Conservation (phyloP, 1,140 invertebrate genomes). For the Drosophila novamexicana region DNA sequence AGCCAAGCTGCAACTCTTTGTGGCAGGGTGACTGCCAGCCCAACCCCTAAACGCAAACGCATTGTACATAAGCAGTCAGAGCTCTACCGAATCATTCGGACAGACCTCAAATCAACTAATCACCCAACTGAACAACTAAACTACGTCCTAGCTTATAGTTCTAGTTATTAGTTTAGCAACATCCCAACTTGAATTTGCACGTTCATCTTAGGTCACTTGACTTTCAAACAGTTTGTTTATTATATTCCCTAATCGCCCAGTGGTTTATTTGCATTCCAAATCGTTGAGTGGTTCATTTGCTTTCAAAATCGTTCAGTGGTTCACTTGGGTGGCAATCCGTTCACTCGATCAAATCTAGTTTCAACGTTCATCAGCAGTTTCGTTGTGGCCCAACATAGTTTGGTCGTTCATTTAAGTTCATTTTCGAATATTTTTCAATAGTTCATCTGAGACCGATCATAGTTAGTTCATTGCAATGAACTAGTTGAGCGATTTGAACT, state of each 20-base stretch:
- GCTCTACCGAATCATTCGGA: background rate
- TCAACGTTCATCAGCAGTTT: background rate
- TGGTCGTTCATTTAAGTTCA: background rate
- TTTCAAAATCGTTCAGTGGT: too few relatives aligned
- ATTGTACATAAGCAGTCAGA: constrained; percentile 18
- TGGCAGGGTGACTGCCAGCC: constrained; percentile 43
- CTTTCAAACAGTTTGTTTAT: too few relatives aligned
- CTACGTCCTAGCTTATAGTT: too few relatives aligned
- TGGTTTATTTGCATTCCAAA: background rate
- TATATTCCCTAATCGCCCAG: too few relatives aligned
- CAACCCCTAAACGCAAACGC: constrained; percentile 35
- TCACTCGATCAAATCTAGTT: background rate
- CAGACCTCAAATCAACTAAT: background rate
- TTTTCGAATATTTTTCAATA: background rate
- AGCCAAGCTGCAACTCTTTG: constrained; percentile 73
- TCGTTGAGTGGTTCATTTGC: too few relatives aligned
- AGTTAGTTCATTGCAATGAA: background rate
- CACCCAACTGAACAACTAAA: background rate
- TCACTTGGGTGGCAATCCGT: too few relatives aligned
- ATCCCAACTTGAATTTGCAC: too few relatives aligned
- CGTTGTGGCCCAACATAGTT: background rate
- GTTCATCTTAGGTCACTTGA: too few relatives aligned
- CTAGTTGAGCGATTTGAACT: background rate
- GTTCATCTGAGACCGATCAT: background rate
- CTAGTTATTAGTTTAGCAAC: background rate